Percentiles rank a stretch among this genome's conserved stretches.
Evolutionary conservation across 2,797 vertebrate genomes (phyloP).

Genomic region (Pseudochaenichthys georgianus): DNA sequence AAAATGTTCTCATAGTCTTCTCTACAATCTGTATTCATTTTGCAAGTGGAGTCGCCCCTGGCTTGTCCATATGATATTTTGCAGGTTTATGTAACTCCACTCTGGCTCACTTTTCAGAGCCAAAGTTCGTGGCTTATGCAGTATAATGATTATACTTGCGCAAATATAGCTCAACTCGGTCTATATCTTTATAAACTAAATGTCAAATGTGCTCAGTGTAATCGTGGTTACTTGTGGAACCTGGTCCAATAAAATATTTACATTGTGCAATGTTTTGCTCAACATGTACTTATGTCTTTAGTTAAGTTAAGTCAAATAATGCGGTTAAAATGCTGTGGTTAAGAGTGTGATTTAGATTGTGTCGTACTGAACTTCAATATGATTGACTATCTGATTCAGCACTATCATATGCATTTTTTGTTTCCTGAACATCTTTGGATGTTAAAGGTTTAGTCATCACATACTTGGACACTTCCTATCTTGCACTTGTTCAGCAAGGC

Average conservation of each 20-base stretch:
- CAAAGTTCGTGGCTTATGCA: too few species aligned
- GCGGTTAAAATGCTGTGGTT: conserved; percentile 15
- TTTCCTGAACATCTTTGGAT: conserved; percentile 22
- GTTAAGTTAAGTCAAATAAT: conserved; percentile 13
- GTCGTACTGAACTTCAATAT: neutral
- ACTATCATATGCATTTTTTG: conserved; percentile 30
- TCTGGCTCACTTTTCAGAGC: too few species aligned
- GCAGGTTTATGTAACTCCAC: too few species aligned
- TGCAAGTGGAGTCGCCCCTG: too few species aligned
- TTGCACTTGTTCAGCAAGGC: conserved; percentile 64
- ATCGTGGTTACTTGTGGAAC: conserved; percentile 8
- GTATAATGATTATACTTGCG: neutral
- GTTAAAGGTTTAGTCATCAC: conserved; percentile 54
- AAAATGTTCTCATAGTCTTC: too few species aligned
- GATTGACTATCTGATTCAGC: conserved; percentile 8
- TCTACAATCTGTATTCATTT: too few species aligned
- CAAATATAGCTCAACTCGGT: neutral
- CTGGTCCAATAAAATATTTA: neutral
- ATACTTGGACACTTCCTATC: conserved; percentile 52
- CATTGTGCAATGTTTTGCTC: neutral
- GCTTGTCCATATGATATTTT: too few species aligned
- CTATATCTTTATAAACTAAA: neutral
- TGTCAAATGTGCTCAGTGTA: neutral
- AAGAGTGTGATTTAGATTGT: neutral
- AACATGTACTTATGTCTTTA: neutral